Evolutionary conservation across 2,888 invertebrate species (phyloP), one percentile per base, ranked within the genome.

Genomic region (Steinernema carpocapsae): DNA sequence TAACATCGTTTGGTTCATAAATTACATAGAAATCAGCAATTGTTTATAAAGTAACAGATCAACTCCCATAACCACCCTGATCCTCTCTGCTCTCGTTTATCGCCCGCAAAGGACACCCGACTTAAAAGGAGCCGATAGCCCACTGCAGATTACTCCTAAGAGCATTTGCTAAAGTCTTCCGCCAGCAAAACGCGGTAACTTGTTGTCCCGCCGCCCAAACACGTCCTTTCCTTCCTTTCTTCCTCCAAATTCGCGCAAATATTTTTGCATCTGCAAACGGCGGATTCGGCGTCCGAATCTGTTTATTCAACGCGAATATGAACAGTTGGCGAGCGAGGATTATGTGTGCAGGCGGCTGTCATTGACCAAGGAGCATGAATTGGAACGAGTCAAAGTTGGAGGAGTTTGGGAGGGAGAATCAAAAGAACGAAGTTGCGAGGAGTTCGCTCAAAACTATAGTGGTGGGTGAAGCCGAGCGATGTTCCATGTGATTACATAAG

Each of bases 201-300:
- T 7, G n/a, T n/a, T n/a, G n/a, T n/a, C n/a, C n/a, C n/a, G 43
- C 7, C 43, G 14, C 14, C 43, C 7, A 43, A 43, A 43, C 43
- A 43, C 43, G 43, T 43, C 14, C 10, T 43, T 43, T 43, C 43
- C n/a, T n/a, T n/a, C n/a, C n/a, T n/a, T n/a, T 48, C 48, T 17
- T 48, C 56, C 26, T 56, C 26, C n/a, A 19, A 56, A 19, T 10
- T 51, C 56, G 56, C 14, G 56, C 56, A 56, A 56, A 56, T 56
- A 56, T 56, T 56, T 56, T 56, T 22, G 56, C 56, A 56, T 56
- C 26, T 56, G 56, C 56, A 19, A 26, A 24, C 24, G 24, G 56
- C 56, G 56, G 43, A 43, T 14, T 7, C 43, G 43, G 26, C 24
- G 51, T n/a, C 12, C 51, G 56, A 17, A 24, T 56, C 26, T 56